phyloP scores from a whole-genome alignment of 2,888 invertebrate species.

The Ectropis crepuscularia region DNA sequence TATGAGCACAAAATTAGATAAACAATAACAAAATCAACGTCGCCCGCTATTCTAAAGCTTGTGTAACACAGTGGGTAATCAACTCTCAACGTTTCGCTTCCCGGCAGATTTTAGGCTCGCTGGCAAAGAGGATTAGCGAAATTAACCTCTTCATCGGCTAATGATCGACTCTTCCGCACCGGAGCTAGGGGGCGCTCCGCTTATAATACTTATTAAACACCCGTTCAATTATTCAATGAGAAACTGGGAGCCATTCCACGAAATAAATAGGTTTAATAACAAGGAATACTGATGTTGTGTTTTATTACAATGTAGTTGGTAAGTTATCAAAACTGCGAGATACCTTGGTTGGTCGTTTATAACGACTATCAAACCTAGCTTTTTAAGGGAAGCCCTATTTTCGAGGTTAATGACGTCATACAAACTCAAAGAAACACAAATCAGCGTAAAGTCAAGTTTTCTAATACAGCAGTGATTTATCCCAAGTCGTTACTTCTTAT shows the following conservation, averaged over 20 bases:
- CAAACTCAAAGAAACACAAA: too few species aligned
- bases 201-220: conserved; percentile 41
- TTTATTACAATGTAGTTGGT: too few species aligned
- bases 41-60: conserved; percentile 16
- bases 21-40: conserved; percentile 16
- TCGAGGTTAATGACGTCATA: too few species aligned
- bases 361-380: too few species aligned
- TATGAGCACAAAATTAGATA: neutral
- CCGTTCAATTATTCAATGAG: conserved; percentile 40
- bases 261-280: conserved; percentile 17
- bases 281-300: neutral
- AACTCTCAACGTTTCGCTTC: conserved; percentile 22
- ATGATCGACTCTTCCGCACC: conserved; percentile 69
- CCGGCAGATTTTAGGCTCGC: conserved; percentile 39
- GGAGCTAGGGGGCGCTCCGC: conserved; percentile 52
- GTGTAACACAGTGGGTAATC: conserved; percentile 33
- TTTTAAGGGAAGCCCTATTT: too few species aligned
- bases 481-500: too few species aligned
- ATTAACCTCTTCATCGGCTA: conserved; percentile 77
- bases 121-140: conserved; percentile 76
- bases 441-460: too few species aligned
- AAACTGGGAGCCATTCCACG: conserved; percentile 18
- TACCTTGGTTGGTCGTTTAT: too few species aligned
- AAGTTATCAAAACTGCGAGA: too few species aligned
- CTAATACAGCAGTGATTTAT: too few species aligned